A percentile compares a stretch with the other conserved stretches of the same genome.
phyloP scores from a whole-genome alignment of 2,797 vertebrate genomes.

The Lagocephalus sceleratus region DNA sequence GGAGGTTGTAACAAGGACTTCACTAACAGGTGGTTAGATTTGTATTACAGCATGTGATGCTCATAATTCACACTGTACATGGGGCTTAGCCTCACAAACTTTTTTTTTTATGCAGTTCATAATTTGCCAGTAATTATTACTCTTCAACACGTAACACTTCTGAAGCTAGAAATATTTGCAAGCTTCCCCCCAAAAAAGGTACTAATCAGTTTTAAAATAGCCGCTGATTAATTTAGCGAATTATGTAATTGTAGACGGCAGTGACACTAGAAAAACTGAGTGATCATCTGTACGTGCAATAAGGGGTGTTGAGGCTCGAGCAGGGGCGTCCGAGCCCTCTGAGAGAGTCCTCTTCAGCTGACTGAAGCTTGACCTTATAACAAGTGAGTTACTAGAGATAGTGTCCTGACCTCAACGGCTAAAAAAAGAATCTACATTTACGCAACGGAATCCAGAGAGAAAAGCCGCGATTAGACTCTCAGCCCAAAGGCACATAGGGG shows the following conservation, averaged over 20 bases:
- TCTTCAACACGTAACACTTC: too few relatives aligned
- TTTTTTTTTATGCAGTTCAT: too few relatives aligned
- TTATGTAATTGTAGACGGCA: too few relatives aligned
- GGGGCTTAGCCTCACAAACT: background rate
- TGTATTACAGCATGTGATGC: background rate
- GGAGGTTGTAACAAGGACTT: conserved; percentile 1
- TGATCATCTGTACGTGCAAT: background rate
- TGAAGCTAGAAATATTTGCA: background rate
- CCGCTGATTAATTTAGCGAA: background rate
- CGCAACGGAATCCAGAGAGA: conserved; percentile 28
- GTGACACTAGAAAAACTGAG: background rate
- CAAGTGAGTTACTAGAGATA: conserved; percentile 25
- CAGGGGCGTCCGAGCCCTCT: background rate
- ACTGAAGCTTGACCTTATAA: conserved; percentile 46
- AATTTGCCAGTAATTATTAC: too few relatives aligned
- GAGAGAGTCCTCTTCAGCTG: conserved; percentile 27
- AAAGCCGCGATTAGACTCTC: conserved; percentile 26
- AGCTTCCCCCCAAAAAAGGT: too few relatives aligned
- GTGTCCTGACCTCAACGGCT: conserved; percentile 28
- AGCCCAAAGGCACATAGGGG: conserved; percentile 5
- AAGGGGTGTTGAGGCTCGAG: background rate
- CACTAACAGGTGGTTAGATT: background rate
- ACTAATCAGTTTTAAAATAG: background rate
- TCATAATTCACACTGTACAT: background rate
- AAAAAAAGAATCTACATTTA: conserved; percentile 50